These are phyloP conservation scores for Porites lobata DNA, from an alignment of 92 coral and sea anemone species.

Conservation along the genomic window DNA sequence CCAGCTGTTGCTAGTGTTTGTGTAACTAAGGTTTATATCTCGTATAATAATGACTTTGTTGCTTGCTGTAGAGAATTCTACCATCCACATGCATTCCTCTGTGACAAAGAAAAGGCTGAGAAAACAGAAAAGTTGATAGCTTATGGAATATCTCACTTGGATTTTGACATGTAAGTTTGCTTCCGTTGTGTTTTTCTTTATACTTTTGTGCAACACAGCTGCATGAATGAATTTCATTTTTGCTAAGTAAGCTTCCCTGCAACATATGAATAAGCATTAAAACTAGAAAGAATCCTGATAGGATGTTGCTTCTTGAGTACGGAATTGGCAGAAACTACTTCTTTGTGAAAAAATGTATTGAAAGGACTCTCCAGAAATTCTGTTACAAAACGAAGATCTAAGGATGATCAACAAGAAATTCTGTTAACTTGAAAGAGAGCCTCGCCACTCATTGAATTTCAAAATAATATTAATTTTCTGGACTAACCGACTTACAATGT, in stretches of 20 bases:
- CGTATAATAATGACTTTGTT: background rate
- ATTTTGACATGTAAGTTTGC: slow-evolving; percentile 90
- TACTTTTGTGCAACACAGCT: background rate
- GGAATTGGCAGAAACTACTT: no score
- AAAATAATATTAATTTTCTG: no score
- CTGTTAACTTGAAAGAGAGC: no score
- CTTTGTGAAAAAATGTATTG: no score
- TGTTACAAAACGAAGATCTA: no score
- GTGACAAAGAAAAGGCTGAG: slow-evolving; percentile 79
- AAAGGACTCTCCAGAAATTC: no score
- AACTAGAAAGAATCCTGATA: no score
- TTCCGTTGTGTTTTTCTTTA: background rate
- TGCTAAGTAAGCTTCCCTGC: background rate
- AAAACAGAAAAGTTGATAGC: slow-evolving; percentile 73
- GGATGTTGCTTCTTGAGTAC: no score
- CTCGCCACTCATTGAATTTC: no score
- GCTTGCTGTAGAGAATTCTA: slow-evolving; percentile 81
- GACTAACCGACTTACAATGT: no score
- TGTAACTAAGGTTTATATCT: background rate
- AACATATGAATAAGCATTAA: no score
- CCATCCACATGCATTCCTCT: slow-evolving; percentile 88
- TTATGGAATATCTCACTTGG: slow-evolving; percentile 91
- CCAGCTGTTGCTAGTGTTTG: background rate
- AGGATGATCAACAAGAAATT: no score
- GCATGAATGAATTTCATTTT: background rate